Percentiles rank a stretch among this genome's conserved stretches.
These are phyloP conservation scores for Tetrapedia diversipes DNA, from an alignment of 2,888 invertebrate genomes.

Conservation along the genomic window DNA sequence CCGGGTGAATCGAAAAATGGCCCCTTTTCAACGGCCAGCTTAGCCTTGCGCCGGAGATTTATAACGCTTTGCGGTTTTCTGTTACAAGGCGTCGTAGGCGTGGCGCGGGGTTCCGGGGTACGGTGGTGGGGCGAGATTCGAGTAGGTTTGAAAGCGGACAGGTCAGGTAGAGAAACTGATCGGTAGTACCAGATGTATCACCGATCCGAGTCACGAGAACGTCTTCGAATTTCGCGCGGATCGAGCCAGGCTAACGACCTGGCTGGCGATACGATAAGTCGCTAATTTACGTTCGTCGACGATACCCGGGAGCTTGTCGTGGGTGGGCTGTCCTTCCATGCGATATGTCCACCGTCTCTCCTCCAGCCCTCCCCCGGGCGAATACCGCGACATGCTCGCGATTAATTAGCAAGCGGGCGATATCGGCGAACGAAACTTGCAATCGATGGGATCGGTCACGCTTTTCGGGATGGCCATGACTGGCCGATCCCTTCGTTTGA, in stretches of 20 bases:
- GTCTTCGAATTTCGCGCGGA: slow-evolving; percentile 60
- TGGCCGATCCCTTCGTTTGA: slow-evolving; percentile 24
- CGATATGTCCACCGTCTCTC: slow-evolving; percentile 51
- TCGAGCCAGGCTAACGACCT: slow-evolving; percentile 61
- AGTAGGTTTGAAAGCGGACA: neutral
- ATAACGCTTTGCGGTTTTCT: neutral
- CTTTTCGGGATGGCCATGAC: slow-evolving; percentile 69
- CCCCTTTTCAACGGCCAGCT: neutral
- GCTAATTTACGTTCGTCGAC: slow-evolving; percentile 78
- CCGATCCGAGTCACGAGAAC: slow-evolving; percentile 49
- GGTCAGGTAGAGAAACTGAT: neutral
- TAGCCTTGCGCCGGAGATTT: neutral
- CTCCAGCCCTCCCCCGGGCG: slow-evolving; percentile 32
- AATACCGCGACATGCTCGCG: slow-evolving; percentile 72
- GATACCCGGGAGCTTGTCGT: slow-evolving; percentile 74
- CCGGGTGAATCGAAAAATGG: slow-evolving; percentile 59
- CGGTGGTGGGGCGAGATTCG: neutral
- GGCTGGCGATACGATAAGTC: slow-evolving; percentile 76
- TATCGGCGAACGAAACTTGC: slow-evolving; percentile 68
- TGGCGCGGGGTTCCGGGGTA: neutral
- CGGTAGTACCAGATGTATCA: too few species aligned
- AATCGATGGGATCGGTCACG: slow-evolving; percentile 76
- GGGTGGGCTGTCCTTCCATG: slow-evolving; percentile 72
- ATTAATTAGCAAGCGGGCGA: slow-evolving; percentile 78
- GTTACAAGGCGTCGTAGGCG: neutral